A percentile compares a stretch with the other conserved stretches of the same genome.
phyloP scores from a whole-genome alignment of 2,797 vertebrate species.

The Agapornis canus region DNA sequence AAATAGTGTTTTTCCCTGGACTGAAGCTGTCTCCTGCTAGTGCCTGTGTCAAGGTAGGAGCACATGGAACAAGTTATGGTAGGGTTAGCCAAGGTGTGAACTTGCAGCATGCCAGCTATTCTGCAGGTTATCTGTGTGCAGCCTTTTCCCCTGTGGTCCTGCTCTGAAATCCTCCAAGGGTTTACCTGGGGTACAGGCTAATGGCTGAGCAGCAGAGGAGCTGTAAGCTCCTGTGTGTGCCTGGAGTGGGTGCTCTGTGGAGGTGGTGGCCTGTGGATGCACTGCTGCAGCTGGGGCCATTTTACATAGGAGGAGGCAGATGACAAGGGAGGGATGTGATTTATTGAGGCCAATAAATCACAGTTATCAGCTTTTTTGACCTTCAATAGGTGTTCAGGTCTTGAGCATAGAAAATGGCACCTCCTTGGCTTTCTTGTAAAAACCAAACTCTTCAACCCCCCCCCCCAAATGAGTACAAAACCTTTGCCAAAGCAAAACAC shows the following conservation, averaged over 20 bases:
- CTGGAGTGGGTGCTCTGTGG: fast-evolving
- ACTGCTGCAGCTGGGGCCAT: background rate
- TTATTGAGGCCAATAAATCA: background rate
- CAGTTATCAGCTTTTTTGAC: background rate
- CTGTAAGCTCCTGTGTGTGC: fast-evolving
- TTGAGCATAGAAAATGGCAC: background rate
- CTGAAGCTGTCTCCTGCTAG: background rate
- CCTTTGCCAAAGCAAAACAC: background rate
- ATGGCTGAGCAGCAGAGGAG: background rate
- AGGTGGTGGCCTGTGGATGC: background rate
- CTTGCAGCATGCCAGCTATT: background rate
- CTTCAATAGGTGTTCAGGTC: background rate
- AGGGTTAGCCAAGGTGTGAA: fast-evolving
- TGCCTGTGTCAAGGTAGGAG: background rate
- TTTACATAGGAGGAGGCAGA: background rate
- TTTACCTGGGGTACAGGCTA: background rate
- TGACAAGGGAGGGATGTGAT: background rate
- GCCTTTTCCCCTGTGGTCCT: background rate
- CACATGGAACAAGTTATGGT: background rate
- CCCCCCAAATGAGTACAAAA: fast-evolving
- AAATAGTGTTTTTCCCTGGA: background rate
- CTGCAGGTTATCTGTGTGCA: background rate
- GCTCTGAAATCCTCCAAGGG: background rate
- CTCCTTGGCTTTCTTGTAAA: background rate
- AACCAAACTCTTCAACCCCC: fast-evolving